Evolutionary conservation across 2,888 invertebrate genomes (phyloP).

Genomic region (Diplazon laetatorius): DNA sequence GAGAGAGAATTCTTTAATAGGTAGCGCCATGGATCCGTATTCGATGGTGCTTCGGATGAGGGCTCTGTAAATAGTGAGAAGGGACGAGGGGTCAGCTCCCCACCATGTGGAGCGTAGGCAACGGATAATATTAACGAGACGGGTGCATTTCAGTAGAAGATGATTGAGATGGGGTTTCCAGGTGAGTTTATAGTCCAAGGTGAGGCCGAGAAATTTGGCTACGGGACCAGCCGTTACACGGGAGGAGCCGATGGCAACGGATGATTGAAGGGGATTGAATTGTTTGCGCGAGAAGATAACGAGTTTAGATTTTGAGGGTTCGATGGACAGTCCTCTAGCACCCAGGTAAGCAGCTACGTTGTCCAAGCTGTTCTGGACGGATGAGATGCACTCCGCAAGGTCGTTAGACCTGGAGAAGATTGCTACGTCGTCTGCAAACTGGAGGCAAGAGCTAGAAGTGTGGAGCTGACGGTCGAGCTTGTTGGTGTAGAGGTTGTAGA

Average conservation of each 20-base stretch:
- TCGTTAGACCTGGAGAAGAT: not conserved
- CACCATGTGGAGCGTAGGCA: not conserved
- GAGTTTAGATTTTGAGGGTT: slow-evolving; percentile 2
- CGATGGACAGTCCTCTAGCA: slow-evolving; percentile 16
- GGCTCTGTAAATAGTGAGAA: not conserved
- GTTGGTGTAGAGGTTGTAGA: slow-evolving; percentile 3
- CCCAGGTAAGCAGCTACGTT: not conserved
- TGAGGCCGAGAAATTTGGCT: not conserved
- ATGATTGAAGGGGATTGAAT: not conserved
- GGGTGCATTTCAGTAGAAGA: not conserved
- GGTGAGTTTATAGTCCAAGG: not conserved
- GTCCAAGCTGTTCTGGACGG: slow-evolving; percentile 8
- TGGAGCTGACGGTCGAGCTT: slow-evolving; percentile 9
- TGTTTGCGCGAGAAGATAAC: not conserved
- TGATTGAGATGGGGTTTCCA: not conserved
- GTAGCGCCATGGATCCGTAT: not conserved
- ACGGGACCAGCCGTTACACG: not conserved
- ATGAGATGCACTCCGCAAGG: not conserved
- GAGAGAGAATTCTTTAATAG: not conserved
- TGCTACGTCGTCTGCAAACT: slow-evolving; percentile 49
- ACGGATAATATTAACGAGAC: not conserved
- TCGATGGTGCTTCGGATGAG: not conserved
- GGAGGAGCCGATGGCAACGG: not conserved
- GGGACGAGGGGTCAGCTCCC: not conserved
- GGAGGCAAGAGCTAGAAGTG: not conserved